A percentile compares a stretch with the other conserved stretches of the same genome.
Conservation (phyloP, 2,888 invertebrate species). For the Scaptodrosophila latifasciaeformis region DNA sequence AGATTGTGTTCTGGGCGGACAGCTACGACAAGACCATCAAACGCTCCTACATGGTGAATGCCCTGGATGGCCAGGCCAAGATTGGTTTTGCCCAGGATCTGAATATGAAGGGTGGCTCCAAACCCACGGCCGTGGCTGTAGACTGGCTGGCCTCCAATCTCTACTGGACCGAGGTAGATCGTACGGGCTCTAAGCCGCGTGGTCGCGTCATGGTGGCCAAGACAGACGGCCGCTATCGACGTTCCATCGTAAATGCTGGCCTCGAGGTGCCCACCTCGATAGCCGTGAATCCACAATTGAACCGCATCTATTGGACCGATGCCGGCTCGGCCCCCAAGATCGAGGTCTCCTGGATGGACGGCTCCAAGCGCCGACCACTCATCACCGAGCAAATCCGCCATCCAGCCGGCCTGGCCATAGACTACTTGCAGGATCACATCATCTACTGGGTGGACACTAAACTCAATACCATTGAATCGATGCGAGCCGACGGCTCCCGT, state of each 20-base stretch:
- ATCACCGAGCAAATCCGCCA: constrained; percentile 88
- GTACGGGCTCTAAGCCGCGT: constrained; percentile 83
- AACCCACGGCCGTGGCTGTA: constrained; percentile 91
- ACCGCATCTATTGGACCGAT: constrained; percentile 95
- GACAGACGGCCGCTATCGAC: constrained; percentile 90
- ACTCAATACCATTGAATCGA: constrained; percentile 90
- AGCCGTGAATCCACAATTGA: constrained; percentile 89
- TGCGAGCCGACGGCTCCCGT: constrained; percentile 87
- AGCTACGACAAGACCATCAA: constrained; percentile 92
- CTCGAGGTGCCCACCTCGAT: constrained; percentile 92
- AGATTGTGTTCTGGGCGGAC: constrained; percentile 97
- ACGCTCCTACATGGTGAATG: constrained; percentile 91
- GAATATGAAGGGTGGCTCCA: constrained; percentile 87
- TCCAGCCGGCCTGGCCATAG: constrained; percentile 93
- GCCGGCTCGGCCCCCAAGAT: constrained; percentile 94
- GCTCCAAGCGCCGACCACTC: constrained; percentile 87
- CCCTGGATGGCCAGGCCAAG: constrained; percentile 83
- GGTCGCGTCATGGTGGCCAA: constrained; percentile 91
- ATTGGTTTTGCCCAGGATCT: constrained; percentile 91
- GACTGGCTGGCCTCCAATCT: constrained; percentile 96
- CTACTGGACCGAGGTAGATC: constrained; percentile 93
- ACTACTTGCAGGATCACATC: constrained; percentile 90
- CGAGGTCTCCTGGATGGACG: constrained; percentile 98
- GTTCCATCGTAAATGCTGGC: constrained; percentile 85
- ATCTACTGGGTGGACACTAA: constrained; percentile 98